Evolutionary conservation across 1,140 invertebrate species (phyloP).

Genomic region (Ips nitidus): DNA sequence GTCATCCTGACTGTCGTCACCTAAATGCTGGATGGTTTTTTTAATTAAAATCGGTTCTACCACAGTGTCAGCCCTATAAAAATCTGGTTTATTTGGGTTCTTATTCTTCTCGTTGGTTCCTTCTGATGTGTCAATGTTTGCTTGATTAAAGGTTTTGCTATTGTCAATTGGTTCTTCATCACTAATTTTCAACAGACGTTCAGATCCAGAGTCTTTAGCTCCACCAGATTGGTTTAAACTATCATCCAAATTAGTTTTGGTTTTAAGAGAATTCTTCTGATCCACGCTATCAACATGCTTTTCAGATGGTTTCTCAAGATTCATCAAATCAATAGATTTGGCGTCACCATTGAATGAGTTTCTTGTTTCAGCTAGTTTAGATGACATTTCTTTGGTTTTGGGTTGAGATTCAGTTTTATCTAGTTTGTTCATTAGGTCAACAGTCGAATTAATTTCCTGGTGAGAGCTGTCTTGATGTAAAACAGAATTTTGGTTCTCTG

Average conservation of each 20-base stretch:
- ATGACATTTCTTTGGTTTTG: neutral
- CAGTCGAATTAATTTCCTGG: neutral
- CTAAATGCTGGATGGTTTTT: conserved; percentile 15
- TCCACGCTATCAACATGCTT: neutral
- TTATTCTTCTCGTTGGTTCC: neutral
- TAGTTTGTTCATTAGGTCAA: neutral
- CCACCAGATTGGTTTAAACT: neutral
- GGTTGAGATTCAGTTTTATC: neutral
- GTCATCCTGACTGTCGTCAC: conserved; percentile 13
- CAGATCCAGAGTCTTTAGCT: neutral
- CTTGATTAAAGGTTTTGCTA: neutral
- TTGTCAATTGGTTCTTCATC: conserved; percentile 1
- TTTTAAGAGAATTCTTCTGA: conserved; percentile 9
- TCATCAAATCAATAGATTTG: neutral
- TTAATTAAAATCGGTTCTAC: conserved; percentile 22
- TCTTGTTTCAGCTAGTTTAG: neutral
- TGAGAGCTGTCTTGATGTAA: no score
- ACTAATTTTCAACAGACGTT: neutral
- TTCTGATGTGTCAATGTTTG: conserved; percentile 10
- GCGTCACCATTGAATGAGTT: neutral
- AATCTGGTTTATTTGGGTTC: conserved; percentile 17
- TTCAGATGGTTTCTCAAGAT: neutral
- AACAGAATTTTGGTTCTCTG: neutral
- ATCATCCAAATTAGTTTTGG: neutral
- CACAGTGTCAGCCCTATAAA: conserved; percentile 30